Evolutionary conservation across 2,797 vertebrate genomes (phyloP).

Genomic region (Eulemur coronatus): DNA sequence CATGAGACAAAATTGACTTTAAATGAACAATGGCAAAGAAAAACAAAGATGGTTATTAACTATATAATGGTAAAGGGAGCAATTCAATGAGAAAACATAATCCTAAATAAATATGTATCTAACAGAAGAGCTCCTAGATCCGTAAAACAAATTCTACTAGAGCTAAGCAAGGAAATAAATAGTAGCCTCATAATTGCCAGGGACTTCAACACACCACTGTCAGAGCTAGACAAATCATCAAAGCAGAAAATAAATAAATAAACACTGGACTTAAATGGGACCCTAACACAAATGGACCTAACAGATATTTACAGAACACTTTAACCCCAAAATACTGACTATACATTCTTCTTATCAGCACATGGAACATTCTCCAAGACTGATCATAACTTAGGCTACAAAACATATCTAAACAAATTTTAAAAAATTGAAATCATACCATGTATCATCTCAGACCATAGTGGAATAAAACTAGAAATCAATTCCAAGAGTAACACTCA

Average conservation of each 20-base stretch:
- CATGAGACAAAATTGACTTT: background rate
- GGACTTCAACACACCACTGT: background rate
- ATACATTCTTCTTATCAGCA: no score
- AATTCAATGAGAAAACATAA: background rate
- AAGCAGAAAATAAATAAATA: background rate
- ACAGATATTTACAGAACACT: no score
- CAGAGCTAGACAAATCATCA: background rate
- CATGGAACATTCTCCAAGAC: no score
- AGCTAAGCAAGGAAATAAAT: background rate
- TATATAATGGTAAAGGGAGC: background rate
- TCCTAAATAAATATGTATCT: background rate
- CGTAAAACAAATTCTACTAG: background rate
- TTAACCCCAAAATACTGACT: no score
- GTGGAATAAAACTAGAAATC: background rate
- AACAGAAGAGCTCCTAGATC: background rate
- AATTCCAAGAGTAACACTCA: background rate
- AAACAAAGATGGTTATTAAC: background rate
- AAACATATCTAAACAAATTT: background rate
- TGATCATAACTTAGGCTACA: no score
- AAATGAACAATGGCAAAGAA: background rate
- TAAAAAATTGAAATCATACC: background rate
- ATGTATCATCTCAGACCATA: background rate
- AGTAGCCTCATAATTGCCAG: background rate
- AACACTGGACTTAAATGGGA: background rate
- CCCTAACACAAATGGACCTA: background rate